These are phyloP conservation scores for Capromys pilorides DNA, from an alignment of 2,797 vertebrate genomes.

Conservation along the genomic window DNA sequence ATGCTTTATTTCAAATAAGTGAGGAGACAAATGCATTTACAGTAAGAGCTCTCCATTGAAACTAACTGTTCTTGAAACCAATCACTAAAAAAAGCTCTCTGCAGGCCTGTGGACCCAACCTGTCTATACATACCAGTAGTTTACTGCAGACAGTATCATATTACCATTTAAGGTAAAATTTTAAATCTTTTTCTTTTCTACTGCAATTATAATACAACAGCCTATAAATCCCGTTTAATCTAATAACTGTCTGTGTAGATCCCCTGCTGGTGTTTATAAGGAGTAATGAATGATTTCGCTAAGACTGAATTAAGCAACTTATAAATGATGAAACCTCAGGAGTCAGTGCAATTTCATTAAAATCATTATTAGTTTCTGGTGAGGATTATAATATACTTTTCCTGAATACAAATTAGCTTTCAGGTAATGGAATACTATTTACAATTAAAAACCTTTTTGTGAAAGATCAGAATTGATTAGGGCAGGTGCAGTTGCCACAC, in stretches of 20 bases:
- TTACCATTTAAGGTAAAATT: conserved; percentile 48
- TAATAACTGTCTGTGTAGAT: conserved; percentile 46
- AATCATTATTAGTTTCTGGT: conserved; percentile 63
- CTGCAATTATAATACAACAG: conserved; percentile 65
- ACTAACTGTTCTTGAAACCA: not conserved
- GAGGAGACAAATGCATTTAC: conserved; percentile 42
- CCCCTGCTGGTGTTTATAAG: conserved; percentile 52
- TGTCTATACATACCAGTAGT: not conserved
- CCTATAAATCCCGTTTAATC: conserved; percentile 67
- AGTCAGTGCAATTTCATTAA: conserved; percentile 56
- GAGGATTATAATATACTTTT: conserved; percentile 54
- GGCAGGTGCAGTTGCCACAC: not conserved
- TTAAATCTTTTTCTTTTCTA: conserved; percentile 16
- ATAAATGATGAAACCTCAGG: conserved; percentile 55
- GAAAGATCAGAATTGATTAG: conserved; percentile 17
- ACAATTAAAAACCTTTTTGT: conserved; percentile 3
- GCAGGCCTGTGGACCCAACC: not conserved
- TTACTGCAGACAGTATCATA: conserved; percentile 6
- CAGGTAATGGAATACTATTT: conserved; percentile 37
- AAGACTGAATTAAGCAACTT: conserved; percentile 62
- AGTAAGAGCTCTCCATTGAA: not conserved
- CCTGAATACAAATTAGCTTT: conserved; percentile 66
- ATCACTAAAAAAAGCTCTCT: not conserved
- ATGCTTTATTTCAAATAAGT: conserved; percentile 48
- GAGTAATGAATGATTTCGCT: conserved; percentile 60